Percentiles rank a stretch among this genome's conserved stretches.
These are phyloP conservation scores for Cylloceria caligata DNA, from an alignment of 2,888 invertebrate genomes.

Conservation along the genomic window DNA sequence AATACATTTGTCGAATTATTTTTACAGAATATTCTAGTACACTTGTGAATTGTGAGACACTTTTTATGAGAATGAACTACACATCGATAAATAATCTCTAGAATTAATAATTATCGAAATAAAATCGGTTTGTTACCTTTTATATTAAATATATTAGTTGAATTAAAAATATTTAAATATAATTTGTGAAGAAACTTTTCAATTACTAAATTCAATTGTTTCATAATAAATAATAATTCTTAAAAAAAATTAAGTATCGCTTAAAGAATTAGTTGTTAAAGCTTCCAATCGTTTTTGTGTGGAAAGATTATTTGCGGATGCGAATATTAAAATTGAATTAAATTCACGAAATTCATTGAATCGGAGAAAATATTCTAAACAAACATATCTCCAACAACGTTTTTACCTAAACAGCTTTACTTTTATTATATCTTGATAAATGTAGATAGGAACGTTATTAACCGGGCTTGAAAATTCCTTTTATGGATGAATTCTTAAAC, in stretches of 20 bases:
- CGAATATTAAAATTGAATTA: neutral
- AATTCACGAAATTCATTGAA: neutral
- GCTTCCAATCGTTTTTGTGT: neutral
- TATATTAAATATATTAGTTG: too few relatives aligned
- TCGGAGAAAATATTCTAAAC: neutral
- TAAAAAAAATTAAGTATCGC: neutral
- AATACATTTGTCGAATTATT: too few relatives aligned
- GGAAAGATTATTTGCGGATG: neutral
- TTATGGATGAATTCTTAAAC: constrained; percentile 52
- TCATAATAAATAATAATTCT: too few relatives aligned
- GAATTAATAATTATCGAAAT: too few relatives aligned
- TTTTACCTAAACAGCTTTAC: neutral
- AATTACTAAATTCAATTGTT: too few relatives aligned
- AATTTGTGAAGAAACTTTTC: too few relatives aligned
- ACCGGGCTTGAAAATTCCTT: constrained; percentile 16
- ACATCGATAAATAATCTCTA: too few relatives aligned
- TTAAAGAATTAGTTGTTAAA: neutral
- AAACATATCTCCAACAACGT: neutral
- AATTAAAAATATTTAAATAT: too few relatives aligned
- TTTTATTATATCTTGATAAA: neutral
- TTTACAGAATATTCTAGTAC: too few relatives aligned
- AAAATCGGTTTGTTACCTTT: too few relatives aligned
- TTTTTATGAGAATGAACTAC: too few relatives aligned
- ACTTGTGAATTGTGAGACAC: too few relatives aligned
- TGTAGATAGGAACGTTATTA: neutral